These are phyloP conservation scores for Mormoops blainvillei DNA, from an alignment of 2,113 vertebrate genomes.

Conservation along the genomic window DNA sequence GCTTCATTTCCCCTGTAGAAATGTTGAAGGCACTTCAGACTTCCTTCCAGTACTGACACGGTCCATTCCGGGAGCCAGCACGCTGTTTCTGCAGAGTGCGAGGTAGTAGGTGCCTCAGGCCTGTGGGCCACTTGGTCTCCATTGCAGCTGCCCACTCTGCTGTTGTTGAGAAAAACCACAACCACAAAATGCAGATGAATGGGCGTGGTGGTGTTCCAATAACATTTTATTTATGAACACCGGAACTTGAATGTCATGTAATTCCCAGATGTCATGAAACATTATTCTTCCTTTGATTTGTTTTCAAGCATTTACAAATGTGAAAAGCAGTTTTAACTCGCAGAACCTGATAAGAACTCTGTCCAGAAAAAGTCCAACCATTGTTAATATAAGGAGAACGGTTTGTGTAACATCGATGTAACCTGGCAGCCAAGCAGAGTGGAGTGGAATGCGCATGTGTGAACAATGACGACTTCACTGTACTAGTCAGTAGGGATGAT, in stretches of 20 bases:
- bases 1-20: too few relatives aligned
- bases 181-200: too few relatives aligned
- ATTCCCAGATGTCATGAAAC: not conserved
- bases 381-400: too few relatives aligned
- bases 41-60: not conserved
- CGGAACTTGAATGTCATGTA: not conserved
- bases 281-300: not conserved
- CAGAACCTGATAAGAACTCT: too few relatives aligned
- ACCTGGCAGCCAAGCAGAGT: too few relatives aligned
- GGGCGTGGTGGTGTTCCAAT: not conserved
- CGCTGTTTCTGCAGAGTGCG: not conserved
- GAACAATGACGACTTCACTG: too few relatives aligned
- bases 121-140: not conserved
- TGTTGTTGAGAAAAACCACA: not conserved
- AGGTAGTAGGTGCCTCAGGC: not conserved
- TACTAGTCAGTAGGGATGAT: too few relatives aligned
- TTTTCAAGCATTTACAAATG: slow-evolving; percentile 18
- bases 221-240: not conserved
- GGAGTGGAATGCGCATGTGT: too few relatives aligned
- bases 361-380: too few relatives aligned
- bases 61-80: not conserved
- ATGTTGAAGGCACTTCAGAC: not conserved
- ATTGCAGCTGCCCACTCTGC: not conserved
- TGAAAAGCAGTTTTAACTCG: not conserved
- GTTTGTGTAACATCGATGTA: too few relatives aligned